Evolutionary conservation across 2,113 vertebrate genomes (phyloP).

Genomic region (Plecotus auritus): DNA sequence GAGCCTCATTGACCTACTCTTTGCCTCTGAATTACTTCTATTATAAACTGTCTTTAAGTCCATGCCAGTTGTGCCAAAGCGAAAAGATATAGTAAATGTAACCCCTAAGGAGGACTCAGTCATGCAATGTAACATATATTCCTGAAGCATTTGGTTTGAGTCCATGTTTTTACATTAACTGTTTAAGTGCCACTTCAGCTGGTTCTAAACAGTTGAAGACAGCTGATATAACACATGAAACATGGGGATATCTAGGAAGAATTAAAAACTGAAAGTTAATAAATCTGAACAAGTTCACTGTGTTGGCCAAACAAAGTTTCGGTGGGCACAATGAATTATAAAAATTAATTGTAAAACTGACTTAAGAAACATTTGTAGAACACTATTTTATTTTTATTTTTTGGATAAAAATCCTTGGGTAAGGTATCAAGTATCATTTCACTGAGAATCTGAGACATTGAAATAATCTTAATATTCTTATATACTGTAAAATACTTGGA

Average conservation of each 20-base stretch:
- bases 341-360: constrained; percentile 12
- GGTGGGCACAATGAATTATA: background rate
- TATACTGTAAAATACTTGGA: background rate
- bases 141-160: background rate
- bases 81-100: constrained; percentile 14
- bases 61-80: constrained; percentile 5
- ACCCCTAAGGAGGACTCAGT: background rate
- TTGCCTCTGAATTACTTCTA: constrained; percentile 20
- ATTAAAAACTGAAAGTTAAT: background rate
- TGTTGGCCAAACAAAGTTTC: constrained; percentile 10
- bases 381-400: background rate
- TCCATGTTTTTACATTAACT: background rate
- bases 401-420: background rate
- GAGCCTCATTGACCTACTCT: background rate
- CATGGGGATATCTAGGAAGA: background rate
- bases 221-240: background rate
- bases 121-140: background rate
- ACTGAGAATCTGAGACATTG: background rate
- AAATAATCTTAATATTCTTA: constrained; percentile 38
- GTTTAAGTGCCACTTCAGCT: background rate
- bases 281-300: background rate
- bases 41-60: background rate
- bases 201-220: background rate
- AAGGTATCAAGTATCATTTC: background rate
- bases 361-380: background rate